Evolutionary conservation across 1,140 invertebrate genomes (phyloP), one percentile per base, ranked within the genome.

Genomic region (Brachionus sp.): DNA sequence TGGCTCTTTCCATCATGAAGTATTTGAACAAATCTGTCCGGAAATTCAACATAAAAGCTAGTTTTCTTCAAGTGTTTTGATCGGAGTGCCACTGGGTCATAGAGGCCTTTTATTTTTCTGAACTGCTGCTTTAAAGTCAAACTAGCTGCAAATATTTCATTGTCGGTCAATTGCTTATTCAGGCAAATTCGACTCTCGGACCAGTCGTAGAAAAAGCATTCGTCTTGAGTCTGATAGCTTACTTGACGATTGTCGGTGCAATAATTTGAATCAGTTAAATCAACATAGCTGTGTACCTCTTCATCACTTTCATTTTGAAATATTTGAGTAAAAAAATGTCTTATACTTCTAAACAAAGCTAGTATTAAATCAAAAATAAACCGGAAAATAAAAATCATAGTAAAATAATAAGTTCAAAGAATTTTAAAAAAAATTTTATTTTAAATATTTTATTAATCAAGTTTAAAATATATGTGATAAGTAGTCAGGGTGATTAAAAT

Each of bases 21-120:
- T 68, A 68, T 68, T 68, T 68, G 64, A 13, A 68, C 35, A 68
- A 68, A 68, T 10, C 64, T 10, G 2, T 68, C 64, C 29, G 64
- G 64, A 33, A 68, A 68, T 35, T 68, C 23, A n/a, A 68, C n/a
- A n/a, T 35, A 37, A 68, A 68, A 68, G 5, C 16, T 68, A 37
- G 13, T 35, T 35, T 68, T 68, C 29, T 68, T 68, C 35, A 68
- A 33, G 25, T 37, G 5, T 68, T 68, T 33, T 16, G 25, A 37
- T 4, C 9, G 12, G 7, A 68, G 10, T 12, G 35, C 35, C 13
- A 68, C 35, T 29, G 64, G 64, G 29, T 68, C 64, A 16, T 33
- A 68, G 1, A 68, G 35, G 12, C 64, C 64, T 33, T 68, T 33
- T 35, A 68, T 33, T 13, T 68, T 19, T 37, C 35, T 68, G 64